phyloP scores from a whole-genome alignment of 1,140 invertebrate genomes.

The Melanaphis sacchari region DNA sequence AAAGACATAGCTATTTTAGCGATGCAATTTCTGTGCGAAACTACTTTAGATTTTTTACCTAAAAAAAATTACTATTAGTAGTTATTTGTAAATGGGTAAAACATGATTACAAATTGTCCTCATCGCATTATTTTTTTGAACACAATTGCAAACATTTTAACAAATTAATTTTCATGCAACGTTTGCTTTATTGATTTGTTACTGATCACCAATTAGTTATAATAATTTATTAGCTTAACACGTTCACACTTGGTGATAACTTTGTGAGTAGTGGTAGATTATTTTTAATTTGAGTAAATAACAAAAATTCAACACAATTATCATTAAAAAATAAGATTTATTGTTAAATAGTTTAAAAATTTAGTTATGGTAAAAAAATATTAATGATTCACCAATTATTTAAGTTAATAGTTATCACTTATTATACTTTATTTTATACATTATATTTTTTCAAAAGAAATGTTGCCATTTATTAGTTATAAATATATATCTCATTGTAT shows the following conservation, averaged over 20 bases:
- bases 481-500: too few relatives aligned
- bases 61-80: constrained; percentile 58
- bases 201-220: neutral
- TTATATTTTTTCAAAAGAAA: too few relatives aligned
- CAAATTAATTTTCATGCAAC: neutral
- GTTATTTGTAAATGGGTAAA: neutral
- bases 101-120: neutral
- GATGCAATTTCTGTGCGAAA: constrained; percentile 79
- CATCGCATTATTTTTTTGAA: neutral
- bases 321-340: neutral
- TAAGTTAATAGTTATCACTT: too few relatives aligned
- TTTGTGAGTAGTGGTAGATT: neutral
- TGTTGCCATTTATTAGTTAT: too few relatives aligned
- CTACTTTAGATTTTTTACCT: constrained; percentile 75
- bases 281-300: neutral
- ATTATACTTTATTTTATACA: too few relatives aligned
- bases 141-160: neutral
- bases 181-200: neutral
- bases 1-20: constrained; percentile 79
- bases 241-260: neutral
- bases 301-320: neutral
- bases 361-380: too few relatives aligned
- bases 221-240: neutral
- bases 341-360: too few relatives aligned
- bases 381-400: too few relatives aligned